Conservation (phyloP, 2,113 vertebrate species). For the Serilophus lunatus region DNA sequence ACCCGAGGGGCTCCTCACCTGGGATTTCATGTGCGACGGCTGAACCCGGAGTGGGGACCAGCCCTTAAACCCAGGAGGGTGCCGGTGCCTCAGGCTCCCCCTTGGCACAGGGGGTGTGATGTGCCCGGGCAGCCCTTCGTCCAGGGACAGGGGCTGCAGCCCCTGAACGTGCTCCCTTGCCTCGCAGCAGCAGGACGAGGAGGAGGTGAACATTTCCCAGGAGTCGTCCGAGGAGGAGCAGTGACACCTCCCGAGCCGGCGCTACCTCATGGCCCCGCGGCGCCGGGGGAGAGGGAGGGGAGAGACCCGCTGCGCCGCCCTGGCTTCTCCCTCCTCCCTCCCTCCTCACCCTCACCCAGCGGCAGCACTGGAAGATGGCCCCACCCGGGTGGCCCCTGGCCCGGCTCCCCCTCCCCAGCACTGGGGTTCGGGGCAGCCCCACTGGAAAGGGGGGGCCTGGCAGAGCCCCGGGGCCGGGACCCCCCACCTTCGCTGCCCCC, state of each 20-base stretch:
- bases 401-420: not conserved
- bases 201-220: slow-evolving; percentile 88
- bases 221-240: slow-evolving; percentile 95
- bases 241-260: slow-evolving; percentile 75
- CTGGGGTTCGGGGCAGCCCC: not conserved
- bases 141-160: not conserved
- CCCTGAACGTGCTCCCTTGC: not conserved
- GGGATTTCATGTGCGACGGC: rapidly evolving
- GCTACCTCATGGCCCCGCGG: slow-evolving; percentile 85
- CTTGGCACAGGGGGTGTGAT: rapidly evolving
- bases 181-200: slow-evolving; percentile 84
- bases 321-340: slow-evolving; percentile 17
- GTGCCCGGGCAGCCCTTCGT: rapidly evolving
- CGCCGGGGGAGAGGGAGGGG: slow-evolving; percentile 40
- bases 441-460: not conserved
- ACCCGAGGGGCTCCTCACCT: rapidly evolving
- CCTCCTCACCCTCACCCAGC: slow-evolving; percentile 31
- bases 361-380: slow-evolving; percentile 55
- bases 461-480: not conserved
- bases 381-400: not conserved
- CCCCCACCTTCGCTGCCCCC: not conserved
- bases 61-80: not conserved
- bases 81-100: not conserved
- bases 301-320: not conserved
- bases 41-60: no score